Evolutionary conservation across 2,888 invertebrate species (phyloP), one percentile per base, ranked within the genome.

Genomic region (Lasioglossum vierecki): DNA sequence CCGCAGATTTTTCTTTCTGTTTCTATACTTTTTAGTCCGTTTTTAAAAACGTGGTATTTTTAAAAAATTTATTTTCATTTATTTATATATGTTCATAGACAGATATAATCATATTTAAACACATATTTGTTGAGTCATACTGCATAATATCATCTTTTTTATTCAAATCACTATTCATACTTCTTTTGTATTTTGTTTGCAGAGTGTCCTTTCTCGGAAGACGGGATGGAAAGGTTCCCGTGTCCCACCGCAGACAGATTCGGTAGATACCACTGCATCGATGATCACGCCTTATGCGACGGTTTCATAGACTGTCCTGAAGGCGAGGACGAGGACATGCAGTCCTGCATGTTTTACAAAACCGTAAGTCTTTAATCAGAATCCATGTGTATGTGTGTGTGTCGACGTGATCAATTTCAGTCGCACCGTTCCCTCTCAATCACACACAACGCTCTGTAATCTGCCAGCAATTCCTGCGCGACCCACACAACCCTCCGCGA

Each of bases 341-440:
- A 98, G 95, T 97, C 98, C 93, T 99, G 99, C 96, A 98, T 99
- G 98, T 99, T 99, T 96, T 99, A 98, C 95, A 99, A 99, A 97
- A 99, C 98, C 97, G 99, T 99, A 96, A 96, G 97, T 95, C 79
- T 84, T 30, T 76, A 80, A 77, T 77, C 79, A 76, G 35, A 11
- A 60, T 26, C 60, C 60, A 13, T 26, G 26, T 35, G 3, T 35
- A 1, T 35, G 2, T 35, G 2, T 60, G 60, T 57, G n/a, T n/a
- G 57, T 9, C n/a, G 9, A 26, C 30, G 70, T 63, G 30, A 77
- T 60, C 53, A 46, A 26, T 30, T 66, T 68, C 44, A 60, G 30
- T n/a, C 9, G 6, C 46, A 49, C 30, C 26, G 46, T 13, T 18
- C 49, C n/a, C 49, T 35, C 68, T 22, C 39, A 71, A 71, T 78